These are phyloP conservation scores for Rhabdomys dilectus DNA, from an alignment of 2,113 vertebrate species.

Conservation along the genomic window DNA sequence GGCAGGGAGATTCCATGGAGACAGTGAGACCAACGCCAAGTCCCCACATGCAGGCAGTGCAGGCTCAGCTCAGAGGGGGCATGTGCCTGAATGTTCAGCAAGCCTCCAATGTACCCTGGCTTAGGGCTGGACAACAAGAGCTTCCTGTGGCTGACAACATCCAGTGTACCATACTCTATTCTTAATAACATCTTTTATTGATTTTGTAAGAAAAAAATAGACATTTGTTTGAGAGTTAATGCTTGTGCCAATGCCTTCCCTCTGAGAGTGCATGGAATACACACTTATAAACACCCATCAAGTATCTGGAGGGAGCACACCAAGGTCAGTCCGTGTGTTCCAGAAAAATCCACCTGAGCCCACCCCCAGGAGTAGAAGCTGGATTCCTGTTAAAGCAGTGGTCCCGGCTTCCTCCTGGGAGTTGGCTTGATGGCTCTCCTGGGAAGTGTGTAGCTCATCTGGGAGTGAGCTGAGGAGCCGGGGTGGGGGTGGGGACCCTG, in stretches of 20 bases:
- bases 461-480: constrained; percentile 38
- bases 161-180: background rate
- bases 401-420: constrained; percentile 3
- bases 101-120: background rate
- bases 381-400: background rate
- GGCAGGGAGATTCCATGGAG: no score
- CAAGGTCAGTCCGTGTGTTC: background rate
- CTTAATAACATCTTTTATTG: constrained; percentile 78
- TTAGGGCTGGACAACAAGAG: background rate
- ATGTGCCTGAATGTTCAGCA: accelerated
- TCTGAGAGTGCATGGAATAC: constrained; percentile 19
- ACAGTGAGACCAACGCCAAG: accelerated
- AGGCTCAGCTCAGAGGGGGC: background rate
- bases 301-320: background rate
- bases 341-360: background rate
- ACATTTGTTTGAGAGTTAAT: constrained; percentile 68
- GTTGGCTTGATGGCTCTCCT: background rate
- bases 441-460: background rate
- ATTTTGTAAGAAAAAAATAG: constrained; percentile 76
- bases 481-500: background rate
- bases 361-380: background rate
- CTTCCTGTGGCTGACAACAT: background rate
- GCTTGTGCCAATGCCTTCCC: background rate
- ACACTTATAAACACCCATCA: constrained; percentile 37
- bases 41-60: background rate